Evolutionary conservation across 2,797 vertebrate genomes (phyloP), one percentile per base, ranked within the genome.

Genomic region (Pangasius macronema): DNA sequence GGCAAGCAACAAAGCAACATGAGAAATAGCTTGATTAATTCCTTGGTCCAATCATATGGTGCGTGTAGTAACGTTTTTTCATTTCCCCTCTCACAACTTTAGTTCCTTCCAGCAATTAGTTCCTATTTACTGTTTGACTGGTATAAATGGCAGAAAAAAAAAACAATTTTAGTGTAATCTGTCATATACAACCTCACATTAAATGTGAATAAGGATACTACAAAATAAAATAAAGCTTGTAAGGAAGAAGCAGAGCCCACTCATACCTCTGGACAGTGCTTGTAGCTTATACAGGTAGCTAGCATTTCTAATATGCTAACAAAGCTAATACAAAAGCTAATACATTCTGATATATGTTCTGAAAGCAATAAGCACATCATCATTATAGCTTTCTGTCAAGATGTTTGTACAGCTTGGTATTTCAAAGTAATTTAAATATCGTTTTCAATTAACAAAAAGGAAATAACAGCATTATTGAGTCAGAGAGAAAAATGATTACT

Each of bases 261-360:
- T n/a, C 7, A 11, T 81, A 42, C 77, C 0, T 59, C 20, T 36
- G n/a, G 14, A 79, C 3, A 36, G 27, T 36, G 30, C 36, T 80
- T 80, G 33, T 59, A 59, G 20, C 22, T 39, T 2, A 33, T 81
- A 65, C 0, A 30, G 7, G 65, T 49, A 65, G 59, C 27, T 59
- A 81, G 20, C 20, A 30, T 33, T 24, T 53, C 9, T 55, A 79
- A 10, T 18, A 55, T 20, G 51, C n/a, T 36, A 55, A 46, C 36
- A 63, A 49, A 49, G 80, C 27, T 9, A 65, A 82, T 82, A 63
- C 36, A 20, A 82, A 20, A n/a, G n/a, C n/a, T n/a, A n/a, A 67
- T 83, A 24, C 10, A 2, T 51, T 24, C 39, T 83, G 24, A 18
- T 65, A 65, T 33, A 65, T 30, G 27, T 11, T 82, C 27, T 67